Percentiles rank a stretch among this genome's conserved stretches.
Conservation (phyloP, 2,797 vertebrate genomes). For the Sylvia borin region DNA sequence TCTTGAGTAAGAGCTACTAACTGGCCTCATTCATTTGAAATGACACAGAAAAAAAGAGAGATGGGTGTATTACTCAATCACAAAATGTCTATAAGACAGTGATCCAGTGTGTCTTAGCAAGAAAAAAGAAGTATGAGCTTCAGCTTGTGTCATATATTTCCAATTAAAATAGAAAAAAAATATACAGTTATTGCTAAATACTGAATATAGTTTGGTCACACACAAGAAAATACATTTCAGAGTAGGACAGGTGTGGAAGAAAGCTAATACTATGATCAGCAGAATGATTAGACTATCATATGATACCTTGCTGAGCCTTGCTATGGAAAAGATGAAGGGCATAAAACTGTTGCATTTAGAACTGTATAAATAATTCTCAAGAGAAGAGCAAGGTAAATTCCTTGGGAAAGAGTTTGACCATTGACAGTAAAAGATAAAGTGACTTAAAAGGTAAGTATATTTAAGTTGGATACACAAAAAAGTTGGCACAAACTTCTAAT, state of each 20-base stretch:
- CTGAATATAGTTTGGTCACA: neutral
- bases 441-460: neutral
- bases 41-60: neutral
- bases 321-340: neutral
- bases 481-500: neutral
- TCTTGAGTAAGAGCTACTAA: conserved; percentile 19
- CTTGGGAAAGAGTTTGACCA: neutral
- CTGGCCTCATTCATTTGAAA: conserved; percentile 29
- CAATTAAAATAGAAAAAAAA: neutral
- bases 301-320: neutral
- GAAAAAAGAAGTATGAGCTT: neutral
- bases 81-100: neutral
- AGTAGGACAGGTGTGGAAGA: neutral
- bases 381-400: neutral
- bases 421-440: neutral
- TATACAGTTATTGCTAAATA: neutral
- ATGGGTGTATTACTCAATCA: neutral
- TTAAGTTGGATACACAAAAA: neutral
- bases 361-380: neutral
- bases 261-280: neutral
- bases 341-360: neutral
- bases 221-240: neutral
- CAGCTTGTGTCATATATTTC: neutral
- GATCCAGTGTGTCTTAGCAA: neutral
- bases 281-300: neutral